Percentiles rank a stretch among this genome's conserved stretches.
Evolutionary conservation across 1,140 invertebrate genomes (phyloP).

Genomic region (Danaus melanippus): DNA sequence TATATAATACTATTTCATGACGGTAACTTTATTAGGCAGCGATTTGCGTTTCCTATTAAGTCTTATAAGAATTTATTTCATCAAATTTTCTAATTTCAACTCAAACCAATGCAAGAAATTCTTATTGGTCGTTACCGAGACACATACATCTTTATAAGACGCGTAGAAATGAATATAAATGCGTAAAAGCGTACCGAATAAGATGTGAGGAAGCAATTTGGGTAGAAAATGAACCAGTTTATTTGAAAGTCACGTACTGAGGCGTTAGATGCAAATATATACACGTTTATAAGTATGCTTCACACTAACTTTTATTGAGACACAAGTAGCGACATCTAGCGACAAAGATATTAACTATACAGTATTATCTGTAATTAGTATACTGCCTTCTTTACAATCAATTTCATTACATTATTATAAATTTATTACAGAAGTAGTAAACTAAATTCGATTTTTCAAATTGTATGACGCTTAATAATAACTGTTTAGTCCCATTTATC

Average conservation of each 20-base stretch:
- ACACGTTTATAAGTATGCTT: slow-evolving; percentile 8
- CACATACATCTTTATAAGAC: slow-evolving; percentile 56
- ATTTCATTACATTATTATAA: too few species aligned
- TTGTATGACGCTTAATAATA: too few species aligned
- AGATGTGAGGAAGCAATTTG: slow-evolving; percentile 63
- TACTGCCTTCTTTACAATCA: too few species aligned
- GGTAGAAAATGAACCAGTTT: slow-evolving; percentile 62
- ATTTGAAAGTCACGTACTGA: slow-evolving; percentile 56
- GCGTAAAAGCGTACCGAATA: slow-evolving; percentile 46
- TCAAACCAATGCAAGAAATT: slow-evolving; percentile 8
- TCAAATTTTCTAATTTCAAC: slow-evolving; percentile 9
- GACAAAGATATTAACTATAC: slow-evolving; percentile 1
- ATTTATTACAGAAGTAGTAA: too few species aligned
- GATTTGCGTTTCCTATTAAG: neutral
- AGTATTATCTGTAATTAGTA: too few species aligned
- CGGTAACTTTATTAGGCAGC: too few species aligned
- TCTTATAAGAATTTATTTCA: slow-evolving; percentile 2
- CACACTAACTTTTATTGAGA: slow-evolving; percentile 5
- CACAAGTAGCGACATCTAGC: slow-evolving; percentile 42
- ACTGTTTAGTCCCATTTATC: slow-evolving; percentile 2
- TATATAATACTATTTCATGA: too few species aligned
- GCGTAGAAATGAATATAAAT: slow-evolving; percentile 60
- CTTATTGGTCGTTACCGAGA: slow-evolving; percentile 21
- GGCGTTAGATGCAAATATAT: slow-evolving; percentile 27
- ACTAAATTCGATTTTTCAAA: too few species aligned